phyloP scores from a whole-genome alignment of 2,113 vertebrate genomes.

The Dendrocopos noguchii region DNA sequence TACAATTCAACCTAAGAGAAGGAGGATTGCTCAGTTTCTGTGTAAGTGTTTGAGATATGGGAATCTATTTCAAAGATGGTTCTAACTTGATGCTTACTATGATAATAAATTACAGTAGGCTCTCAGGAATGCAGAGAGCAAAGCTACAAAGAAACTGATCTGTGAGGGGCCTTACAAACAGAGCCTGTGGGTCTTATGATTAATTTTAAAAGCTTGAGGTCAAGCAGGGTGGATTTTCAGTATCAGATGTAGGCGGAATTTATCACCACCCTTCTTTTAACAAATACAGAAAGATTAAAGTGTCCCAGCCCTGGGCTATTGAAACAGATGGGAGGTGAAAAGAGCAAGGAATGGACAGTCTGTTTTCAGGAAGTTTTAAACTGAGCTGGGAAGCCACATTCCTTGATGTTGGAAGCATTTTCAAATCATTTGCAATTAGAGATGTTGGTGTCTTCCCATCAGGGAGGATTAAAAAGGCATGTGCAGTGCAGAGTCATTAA shows the following conservation, averaged over 20 bases:
- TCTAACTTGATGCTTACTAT: constrained; percentile 32
- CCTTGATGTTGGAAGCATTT: constrained; percentile 19
- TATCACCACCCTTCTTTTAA: constrained; percentile 27
- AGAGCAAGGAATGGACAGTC: background rate
- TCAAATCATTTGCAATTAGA: constrained; percentile 18
- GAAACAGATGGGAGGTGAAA: constrained; percentile 9
- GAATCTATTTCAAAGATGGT: constrained; percentile 6
- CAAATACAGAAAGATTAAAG: constrained; percentile 38
- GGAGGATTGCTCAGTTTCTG: background rate
- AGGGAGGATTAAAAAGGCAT: constrained; percentile 35
- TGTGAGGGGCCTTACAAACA: background rate
- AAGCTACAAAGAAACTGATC: background rate
- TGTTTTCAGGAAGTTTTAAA: background rate
- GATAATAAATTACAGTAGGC: background rate
- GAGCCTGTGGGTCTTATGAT: background rate
- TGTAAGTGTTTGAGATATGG: background rate
- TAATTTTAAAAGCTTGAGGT: constrained; percentile 16
- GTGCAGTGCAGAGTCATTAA: background rate
- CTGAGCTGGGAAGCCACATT: background rate
- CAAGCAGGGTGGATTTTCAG: constrained; percentile 12
- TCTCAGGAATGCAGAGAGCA: constrained; percentile 4
- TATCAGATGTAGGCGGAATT: constrained; percentile 16
- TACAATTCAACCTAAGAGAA: background rate
- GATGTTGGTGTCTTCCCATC: background rate
- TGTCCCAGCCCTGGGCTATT: background rate